Conservation (phyloP, 2,888 invertebrate species). For the Lasius fuliginosus region DNA sequence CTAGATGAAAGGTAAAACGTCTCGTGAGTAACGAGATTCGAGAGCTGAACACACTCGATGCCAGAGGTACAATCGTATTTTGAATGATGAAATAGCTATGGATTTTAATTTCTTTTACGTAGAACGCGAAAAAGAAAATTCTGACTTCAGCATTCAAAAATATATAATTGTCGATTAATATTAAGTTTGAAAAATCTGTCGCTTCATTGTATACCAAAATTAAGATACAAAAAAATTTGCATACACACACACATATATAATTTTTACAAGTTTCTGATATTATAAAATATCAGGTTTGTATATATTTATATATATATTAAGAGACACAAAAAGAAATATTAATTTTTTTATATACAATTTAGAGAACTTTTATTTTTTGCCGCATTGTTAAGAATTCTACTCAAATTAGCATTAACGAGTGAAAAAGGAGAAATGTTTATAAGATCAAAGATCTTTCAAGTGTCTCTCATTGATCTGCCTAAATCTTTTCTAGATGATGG, state of each 20-base stretch:
- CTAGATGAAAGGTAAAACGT: neutral
- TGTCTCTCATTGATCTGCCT: neutral
- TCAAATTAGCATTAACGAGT: neutral
- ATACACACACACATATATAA: neutral
- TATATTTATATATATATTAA: neutral
- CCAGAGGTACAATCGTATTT: neutral
- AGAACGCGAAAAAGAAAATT: neutral
- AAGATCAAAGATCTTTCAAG: neutral
- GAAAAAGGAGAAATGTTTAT: neutral
- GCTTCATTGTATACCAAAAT: neutral
- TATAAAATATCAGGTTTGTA: neutral
- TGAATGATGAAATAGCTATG: neutral
- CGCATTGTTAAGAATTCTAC: neutral
- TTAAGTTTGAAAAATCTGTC: neutral
- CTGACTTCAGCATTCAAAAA: neutral
- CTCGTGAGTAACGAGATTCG: neutral
- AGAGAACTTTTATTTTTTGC: neutral
- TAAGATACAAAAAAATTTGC: neutral
- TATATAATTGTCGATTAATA: neutral
- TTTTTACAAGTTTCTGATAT: neutral
- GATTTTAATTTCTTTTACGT: neutral
- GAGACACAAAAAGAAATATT: neutral
- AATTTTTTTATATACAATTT: neutral
- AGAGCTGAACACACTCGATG: neutral
- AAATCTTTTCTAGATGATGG: neutral